Conservation (phyloP, 2,888 invertebrate species). For the Schizaphis graminum region DNA sequence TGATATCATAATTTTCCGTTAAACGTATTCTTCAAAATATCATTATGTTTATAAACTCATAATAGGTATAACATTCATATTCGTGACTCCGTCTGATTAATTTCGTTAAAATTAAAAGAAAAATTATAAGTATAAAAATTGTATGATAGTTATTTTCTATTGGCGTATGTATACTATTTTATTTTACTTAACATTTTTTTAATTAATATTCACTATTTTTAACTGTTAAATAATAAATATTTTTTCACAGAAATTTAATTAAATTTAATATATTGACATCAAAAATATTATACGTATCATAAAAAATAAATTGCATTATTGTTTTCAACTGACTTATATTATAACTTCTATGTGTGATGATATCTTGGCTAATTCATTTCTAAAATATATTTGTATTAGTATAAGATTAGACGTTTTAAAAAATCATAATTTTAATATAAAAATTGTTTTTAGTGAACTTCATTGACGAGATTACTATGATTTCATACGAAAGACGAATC, state of each 20-base stretch:
- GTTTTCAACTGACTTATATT: background rate
- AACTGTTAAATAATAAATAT: background rate
- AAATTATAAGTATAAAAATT: background rate
- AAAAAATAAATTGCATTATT: background rate
- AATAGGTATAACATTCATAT: background rate
- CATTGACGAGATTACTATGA: background rate
- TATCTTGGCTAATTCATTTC: background rate
- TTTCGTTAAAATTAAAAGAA: background rate
- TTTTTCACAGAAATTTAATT: background rate
- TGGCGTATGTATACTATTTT: background rate
- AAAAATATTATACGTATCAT: background rate
- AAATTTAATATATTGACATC: background rate
- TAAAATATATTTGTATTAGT: background rate
- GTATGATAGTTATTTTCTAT: background rate
- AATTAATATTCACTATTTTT: background rate
- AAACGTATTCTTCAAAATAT: background rate
- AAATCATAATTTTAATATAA: background rate
- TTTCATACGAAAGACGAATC: background rate
- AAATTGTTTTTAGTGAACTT: too few relatives aligned
- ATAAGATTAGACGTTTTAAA: background rate
- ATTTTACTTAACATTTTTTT: background rate
- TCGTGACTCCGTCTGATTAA: background rate
- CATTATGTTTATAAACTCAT: background rate
- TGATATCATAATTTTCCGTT: background rate
- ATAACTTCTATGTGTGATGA: background rate